phyloP scores from a whole-genome alignment of 2,797 vertebrate genomes.

The Eremophila alpestris region DNA sequence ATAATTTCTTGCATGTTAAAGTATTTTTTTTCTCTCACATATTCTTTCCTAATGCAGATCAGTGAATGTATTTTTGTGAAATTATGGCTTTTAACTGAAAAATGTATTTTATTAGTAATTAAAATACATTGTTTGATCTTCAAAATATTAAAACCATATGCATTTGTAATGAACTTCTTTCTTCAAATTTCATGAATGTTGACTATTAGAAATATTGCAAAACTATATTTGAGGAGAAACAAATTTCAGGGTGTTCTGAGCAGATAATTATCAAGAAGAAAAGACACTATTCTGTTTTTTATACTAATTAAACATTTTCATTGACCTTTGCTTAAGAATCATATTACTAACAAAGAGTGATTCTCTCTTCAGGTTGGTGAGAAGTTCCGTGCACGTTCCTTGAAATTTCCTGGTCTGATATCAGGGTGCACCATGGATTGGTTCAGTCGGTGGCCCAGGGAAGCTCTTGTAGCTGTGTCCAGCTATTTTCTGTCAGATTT shows the following conservation, averaged over 20 bases:
- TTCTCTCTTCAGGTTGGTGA: constrained; percentile 74
- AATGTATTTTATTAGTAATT: not conserved
- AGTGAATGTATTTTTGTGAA: not conserved
- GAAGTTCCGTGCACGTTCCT: constrained; percentile 78
- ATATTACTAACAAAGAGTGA: not conserved
- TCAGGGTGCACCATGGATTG: constrained; percentile 82
- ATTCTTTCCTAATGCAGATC: not conserved
- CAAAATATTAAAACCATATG: not conserved
- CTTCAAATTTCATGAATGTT: not conserved
- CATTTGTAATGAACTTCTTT: not conserved
- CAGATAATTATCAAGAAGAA: not conserved
- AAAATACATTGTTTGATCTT: not conserved
- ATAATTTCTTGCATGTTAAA: not conserved
- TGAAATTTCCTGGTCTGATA: constrained; percentile 81
- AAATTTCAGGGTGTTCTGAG: not conserved
- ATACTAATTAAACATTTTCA: not conserved
- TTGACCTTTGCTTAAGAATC: not conserved
- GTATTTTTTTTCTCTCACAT: not conserved
- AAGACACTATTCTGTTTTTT: not conserved
- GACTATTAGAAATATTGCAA: not conserved
- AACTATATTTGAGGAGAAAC: not conserved
- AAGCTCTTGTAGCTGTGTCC: constrained; percentile 78
- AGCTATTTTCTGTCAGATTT: constrained; percentile 75
- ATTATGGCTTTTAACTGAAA: not conserved
- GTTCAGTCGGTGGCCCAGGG: constrained; percentile 79